Evolutionary conservation across 2,797 vertebrate species (phyloP).

Genomic region (Tamandua tetradactyla): DNA sequence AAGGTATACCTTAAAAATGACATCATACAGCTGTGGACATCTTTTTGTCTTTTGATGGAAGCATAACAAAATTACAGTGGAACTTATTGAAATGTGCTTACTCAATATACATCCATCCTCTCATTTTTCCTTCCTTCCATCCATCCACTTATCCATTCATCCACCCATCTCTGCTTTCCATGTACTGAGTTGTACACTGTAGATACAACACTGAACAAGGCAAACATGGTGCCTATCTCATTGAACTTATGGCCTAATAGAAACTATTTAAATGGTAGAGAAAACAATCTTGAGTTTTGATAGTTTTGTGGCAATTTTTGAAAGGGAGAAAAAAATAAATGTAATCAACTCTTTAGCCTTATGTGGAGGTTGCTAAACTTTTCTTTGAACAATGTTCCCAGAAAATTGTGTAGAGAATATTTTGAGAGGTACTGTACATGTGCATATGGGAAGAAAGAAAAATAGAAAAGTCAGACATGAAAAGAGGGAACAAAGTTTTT

Average conservation of each 20-base stretch:
- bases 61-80: not conserved
- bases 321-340: slow-evolving; percentile 26
- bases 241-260: not conserved
- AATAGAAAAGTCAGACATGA: not conserved
- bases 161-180: not conserved
- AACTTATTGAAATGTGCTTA: not conserved
- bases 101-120: not conserved
- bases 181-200: not conserved
- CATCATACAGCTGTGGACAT: not conserved
- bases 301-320: slow-evolving; percentile 19
- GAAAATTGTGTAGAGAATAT: slow-evolving; percentile 13
- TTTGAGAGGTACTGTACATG: slow-evolving; percentile 12
- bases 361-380: not conserved
- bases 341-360: not conserved
- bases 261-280: slow-evolving; percentile 32
- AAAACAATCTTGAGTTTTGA: slow-evolving; percentile 3
- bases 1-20: slow-evolving; percentile 17
- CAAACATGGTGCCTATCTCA: not conserved
- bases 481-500: not conserved
- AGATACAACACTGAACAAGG: not conserved
- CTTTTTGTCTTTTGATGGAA: slow-evolving; percentile 29
- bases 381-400: slow-evolving; percentile 16
- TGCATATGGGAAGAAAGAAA: slow-evolving; percentile 20
- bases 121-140: not conserved
- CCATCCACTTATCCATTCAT: not conserved